Percentiles rank a stretch among this genome's conserved stretches.
Conservation (phyloP, 64 coral and sea anemone species). For the Anthopleura sola region DNA sequence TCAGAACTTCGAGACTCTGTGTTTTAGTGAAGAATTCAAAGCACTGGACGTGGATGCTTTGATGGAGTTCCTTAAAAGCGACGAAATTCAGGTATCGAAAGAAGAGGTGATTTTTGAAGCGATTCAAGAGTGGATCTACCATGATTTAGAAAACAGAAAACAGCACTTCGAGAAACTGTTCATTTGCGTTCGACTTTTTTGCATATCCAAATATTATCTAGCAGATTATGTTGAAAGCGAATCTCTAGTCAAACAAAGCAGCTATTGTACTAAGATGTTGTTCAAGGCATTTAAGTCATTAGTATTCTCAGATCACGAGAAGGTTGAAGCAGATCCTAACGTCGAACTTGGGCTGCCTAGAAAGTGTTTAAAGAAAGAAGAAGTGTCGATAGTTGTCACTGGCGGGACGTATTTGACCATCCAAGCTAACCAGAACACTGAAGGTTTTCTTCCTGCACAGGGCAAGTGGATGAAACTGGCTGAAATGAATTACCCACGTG, state of each 20-base stretch:
- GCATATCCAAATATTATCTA: conserved; percentile 43
- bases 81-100: conserved; percentile 5
- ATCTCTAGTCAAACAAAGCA: conserved; percentile 26
- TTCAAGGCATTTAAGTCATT: background rate
- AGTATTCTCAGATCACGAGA: background rate
- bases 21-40: conserved; percentile 5
- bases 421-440: background rate
- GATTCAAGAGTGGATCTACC: conserved; percentile 28
- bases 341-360: conserved; percentile 17
- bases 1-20: conserved; percentile 20
- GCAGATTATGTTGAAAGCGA: conserved; percentile 11
- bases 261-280: conserved; percentile 5
- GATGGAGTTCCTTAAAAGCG: conserved; percentile 6
- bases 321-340: background rate
- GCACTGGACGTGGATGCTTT: background rate
- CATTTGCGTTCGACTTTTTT: conserved; percentile 20
- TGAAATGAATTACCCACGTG: conserved; percentile 17
- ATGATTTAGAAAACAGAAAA: conserved; percentile 13
- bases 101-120: conserved; percentile 50
- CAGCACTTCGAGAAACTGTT: conserved; percentile 33
- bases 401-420: conserved; percentile 15
- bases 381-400: conserved; percentile 7
- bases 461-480: conserved; percentile 16
- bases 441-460: background rate
- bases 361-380: conserved; percentile 16